These are phyloP conservation scores for Procambarus virginalis DNA, from an alignment of 1,140 invertebrate species.

Conservation along the genomic window DNA sequence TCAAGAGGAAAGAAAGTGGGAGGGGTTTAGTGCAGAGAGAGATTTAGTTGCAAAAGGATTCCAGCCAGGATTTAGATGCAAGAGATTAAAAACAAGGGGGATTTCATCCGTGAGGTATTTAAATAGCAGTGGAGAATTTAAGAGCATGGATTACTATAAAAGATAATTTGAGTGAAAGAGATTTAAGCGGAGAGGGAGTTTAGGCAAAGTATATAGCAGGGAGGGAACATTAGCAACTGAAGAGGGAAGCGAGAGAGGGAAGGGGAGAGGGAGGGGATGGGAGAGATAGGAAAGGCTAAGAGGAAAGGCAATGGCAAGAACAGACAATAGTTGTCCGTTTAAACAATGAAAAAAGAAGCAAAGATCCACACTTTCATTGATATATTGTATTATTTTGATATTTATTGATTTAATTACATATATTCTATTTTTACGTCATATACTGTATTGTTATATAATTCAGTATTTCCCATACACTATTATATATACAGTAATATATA, in stretches of 20 bases:
- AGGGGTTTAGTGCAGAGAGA: conserved; percentile 24
- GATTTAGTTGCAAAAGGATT: conserved; percentile 33
- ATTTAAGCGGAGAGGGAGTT: conserved; percentile 27
- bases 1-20: too few species aligned
- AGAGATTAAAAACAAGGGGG: conserved; percentile 40
- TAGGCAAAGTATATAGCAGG: neutral
- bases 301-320: neutral
- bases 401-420: too few species aligned
- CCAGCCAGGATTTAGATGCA: conserved; percentile 32
- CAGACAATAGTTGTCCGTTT: too few species aligned
- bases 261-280: neutral
- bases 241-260: neutral
- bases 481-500: too few species aligned
- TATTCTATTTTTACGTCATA: too few species aligned
- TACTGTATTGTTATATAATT: too few species aligned
- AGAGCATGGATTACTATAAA: conserved; percentile 35
- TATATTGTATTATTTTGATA: too few species aligned
- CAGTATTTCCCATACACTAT: too few species aligned
- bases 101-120: conserved; percentile 30
- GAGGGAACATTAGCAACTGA: neutral
- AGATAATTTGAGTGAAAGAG: conserved; percentile 43
- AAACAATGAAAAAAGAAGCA: too few species aligned
- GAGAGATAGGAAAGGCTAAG: neutral
- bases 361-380: too few species aligned
- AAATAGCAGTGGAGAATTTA: conserved; percentile 31